Percentiles rank a stretch among this genome's conserved stretches.
Conservation (phyloP, 2,888 invertebrate species). For the Dione vanillae region DNA sequence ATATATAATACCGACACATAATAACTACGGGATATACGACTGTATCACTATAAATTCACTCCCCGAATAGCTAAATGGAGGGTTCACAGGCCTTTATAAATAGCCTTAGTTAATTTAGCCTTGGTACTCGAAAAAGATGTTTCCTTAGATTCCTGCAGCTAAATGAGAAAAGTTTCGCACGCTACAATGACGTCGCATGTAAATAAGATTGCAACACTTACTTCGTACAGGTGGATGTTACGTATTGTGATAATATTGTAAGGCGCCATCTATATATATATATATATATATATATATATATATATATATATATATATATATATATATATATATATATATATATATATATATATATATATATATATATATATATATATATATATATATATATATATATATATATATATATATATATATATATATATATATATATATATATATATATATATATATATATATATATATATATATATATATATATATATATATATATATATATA, state of each 20-base stretch:
- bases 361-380: not conserved
- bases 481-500: not conserved
- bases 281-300: not conserved
- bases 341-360: not conserved
- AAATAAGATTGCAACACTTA: conserved; percentile 64
- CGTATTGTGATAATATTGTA: not conserved
- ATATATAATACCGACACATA: conserved; percentile 64
- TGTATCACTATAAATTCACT: conserved; percentile 57
- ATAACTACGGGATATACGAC: conserved; percentile 56
- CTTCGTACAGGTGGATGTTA: conserved; percentile 39
- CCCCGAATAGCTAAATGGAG: conserved; percentile 71
- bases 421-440: not conserved
- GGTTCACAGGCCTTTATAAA: conserved; percentile 79
- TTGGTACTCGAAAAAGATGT: conserved; percentile 78
- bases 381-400: not conserved
- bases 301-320: not conserved
- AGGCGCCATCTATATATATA: not conserved
- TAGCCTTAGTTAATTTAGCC: conserved; percentile 78
- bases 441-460: not conserved
- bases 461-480: not conserved
- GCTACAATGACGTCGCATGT: conserved; percentile 65
- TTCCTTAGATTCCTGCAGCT: conserved; percentile 64
- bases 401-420: not conserved
- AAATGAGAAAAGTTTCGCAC: conserved; percentile 81
- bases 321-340: not conserved